Conservation (phyloP, 2,888 invertebrate species). For the Drosophila ochracea region DNA sequence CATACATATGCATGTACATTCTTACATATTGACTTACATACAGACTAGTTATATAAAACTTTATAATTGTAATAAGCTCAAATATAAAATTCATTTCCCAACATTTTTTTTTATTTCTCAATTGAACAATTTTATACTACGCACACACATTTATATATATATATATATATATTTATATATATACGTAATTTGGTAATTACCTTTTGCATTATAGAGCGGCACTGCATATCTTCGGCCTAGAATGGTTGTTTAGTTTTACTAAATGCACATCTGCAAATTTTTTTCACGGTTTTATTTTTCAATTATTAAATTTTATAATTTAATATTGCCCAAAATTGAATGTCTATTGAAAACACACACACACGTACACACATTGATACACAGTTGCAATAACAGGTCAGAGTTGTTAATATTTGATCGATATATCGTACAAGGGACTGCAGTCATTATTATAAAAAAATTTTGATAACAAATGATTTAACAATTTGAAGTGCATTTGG, state of each 20-base stretch:
- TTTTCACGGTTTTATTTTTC: conserved; percentile 42
- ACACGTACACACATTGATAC: conserved; percentile 24
- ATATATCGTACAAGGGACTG: conserved; percentile 1
- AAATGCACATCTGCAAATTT: conserved; percentile 57
- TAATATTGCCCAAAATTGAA: conserved; percentile 54
- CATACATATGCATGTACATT: neutral
- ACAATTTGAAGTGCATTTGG: neutral
- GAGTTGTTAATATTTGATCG: conserved; percentile 16
- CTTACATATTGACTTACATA: neutral
- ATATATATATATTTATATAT: neutral
- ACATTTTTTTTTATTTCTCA: neutral
- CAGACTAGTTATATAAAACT: conserved; percentile 7
- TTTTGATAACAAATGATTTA: neutral
- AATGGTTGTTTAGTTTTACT: conserved; percentile 23
- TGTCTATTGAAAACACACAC: conserved; percentile 60
- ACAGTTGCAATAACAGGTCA: conserved; percentile 11
- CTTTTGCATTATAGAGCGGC: conserved; percentile 44
- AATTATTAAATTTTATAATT: conserved; percentile 45
- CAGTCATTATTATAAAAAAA: neutral
- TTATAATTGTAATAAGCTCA: neutral
- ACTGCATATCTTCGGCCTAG: conserved; percentile 46
- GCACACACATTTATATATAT: conserved; percentile 1
- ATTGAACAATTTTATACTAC: neutral
- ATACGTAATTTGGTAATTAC: conserved; percentile 39
- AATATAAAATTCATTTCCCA: neutral